Evolutionary conservation across 2,888 invertebrate genomes (phyloP).

Genomic region (Cephus sareptanus): DNA sequence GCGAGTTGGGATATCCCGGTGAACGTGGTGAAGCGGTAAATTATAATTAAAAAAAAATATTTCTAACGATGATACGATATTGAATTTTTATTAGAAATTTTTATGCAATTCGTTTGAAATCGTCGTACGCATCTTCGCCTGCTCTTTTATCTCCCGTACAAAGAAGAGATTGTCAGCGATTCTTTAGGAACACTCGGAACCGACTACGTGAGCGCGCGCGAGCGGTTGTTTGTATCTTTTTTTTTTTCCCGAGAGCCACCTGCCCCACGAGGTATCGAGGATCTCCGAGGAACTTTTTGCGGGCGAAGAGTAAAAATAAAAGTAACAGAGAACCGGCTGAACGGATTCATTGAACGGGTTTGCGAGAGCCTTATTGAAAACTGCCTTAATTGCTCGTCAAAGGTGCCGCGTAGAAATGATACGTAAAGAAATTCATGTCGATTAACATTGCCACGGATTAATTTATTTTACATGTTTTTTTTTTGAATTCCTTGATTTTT

Average conservation of each 20-base stretch:
- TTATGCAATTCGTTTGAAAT: not conserved
- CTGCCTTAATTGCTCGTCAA: not conserved
- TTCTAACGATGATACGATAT: not conserved
- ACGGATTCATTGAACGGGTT: not conserved
- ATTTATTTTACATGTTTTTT: not conserved
- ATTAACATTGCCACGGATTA: not conserved
- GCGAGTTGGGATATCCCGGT: slow-evolving; percentile 57
- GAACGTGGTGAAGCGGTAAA: slow-evolving; percentile 58
- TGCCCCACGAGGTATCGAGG: slow-evolving; percentile 42
- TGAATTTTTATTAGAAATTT: not conserved
- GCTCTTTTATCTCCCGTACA: not conserved
- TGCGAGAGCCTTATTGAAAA: not conserved
- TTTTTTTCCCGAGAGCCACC: slow-evolving; percentile 41
- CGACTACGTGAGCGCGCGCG: not conserved
- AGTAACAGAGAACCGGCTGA: not conserved
- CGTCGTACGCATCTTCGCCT: not conserved
- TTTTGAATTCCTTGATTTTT: not conserved
- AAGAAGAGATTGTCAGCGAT: not conserved
- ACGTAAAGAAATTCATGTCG: not conserved
- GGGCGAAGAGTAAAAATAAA: not conserved
- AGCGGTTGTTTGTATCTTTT: slow-evolving; percentile 8
- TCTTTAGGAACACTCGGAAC: not conserved
- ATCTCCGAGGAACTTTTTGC: slow-evolving; percentile 27
- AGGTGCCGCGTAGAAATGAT: not conserved
- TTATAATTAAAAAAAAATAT: slow-evolving; percentile 11